These are phyloP conservation scores for Okamejei kenojei DNA, from an alignment of 2,797 vertebrate genomes.

Conservation along the genomic window DNA sequence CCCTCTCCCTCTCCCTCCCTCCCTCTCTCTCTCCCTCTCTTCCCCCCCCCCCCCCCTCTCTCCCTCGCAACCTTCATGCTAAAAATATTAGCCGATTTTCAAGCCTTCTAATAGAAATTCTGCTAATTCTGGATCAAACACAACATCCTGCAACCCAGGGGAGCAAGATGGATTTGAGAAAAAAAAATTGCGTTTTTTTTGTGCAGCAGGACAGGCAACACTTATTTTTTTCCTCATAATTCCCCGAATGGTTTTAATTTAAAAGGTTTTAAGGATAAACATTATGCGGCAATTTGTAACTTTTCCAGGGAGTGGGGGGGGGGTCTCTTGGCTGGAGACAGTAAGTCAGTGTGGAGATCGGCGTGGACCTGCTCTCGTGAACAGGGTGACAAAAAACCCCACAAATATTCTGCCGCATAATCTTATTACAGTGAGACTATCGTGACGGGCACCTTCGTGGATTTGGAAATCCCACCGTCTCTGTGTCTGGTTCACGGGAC, in stretches of 20 bases:
- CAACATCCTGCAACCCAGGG: neutral
- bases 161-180: slow-evolving; percentile 3
- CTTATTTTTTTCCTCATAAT: neutral
- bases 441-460: no score
- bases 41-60: no score
- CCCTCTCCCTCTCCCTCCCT: no score
- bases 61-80: no score
- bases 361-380: no score
- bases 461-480: no score
- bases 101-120: slow-evolving; percentile 14
- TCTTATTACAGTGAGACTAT: no score
- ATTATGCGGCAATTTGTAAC: neutral
- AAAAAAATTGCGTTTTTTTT: neutral
- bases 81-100: neutral
- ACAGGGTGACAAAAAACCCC: neutral
- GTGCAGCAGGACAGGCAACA: neutral
- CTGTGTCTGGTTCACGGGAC: no score
- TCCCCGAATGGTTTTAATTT: slow-evolving; percentile 3
- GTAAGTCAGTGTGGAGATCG: neutral
- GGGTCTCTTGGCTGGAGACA: no score
- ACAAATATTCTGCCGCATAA: neutral
- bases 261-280: slow-evolving; percentile 9
- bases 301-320: neutral
- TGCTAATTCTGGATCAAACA: slow-evolving; percentile 19
- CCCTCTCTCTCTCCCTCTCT: neutral